Evolutionary conservation across 2,113 vertebrate species (phyloP).

Genomic region (Opisthocomus hoazin): DNA sequence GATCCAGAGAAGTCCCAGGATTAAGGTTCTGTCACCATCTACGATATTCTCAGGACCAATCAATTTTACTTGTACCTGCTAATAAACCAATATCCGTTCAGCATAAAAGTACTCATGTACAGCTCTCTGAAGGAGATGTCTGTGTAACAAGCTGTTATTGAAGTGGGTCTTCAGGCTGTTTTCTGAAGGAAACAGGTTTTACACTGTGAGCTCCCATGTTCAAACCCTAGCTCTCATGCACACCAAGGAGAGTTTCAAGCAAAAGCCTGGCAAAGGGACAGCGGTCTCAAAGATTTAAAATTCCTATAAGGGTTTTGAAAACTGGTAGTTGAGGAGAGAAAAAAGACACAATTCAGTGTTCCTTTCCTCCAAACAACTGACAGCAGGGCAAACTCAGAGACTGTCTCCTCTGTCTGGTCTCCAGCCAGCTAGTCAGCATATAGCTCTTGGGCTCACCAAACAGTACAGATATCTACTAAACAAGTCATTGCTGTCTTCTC

Average conservation of each 20-base stretch:
- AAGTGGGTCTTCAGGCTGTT: background rate
- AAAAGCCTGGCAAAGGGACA: background rate
- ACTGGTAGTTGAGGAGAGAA: background rate
- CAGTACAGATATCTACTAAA: background rate
- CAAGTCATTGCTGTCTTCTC: background rate
- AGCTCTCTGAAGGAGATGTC: background rate
- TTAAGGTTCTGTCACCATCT: constrained; percentile 87
- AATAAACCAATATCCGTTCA: background rate
- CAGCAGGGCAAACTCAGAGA: background rate
- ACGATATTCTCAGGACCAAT: constrained; percentile 93
- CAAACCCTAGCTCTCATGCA: background rate
- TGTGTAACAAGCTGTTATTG: background rate
- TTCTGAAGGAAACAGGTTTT: background rate
- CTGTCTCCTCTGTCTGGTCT: background rate
- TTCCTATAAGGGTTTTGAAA: background rate
- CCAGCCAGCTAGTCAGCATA: background rate
- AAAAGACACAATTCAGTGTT: background rate
- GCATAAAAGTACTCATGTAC: background rate
- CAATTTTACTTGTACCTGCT: constrained; percentile 84
- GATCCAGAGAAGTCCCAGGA: constrained; percentile 91
- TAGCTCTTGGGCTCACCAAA: background rate
- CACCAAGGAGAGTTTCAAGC: background rate
- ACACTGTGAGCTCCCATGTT: accelerated
- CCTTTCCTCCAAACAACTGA: background rate
- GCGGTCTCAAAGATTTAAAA: background rate